These are phyloP conservation scores for Onychostruthus taczanowskii DNA, from an alignment of 2,113 vertebrate genomes.

Conservation along the genomic window DNA sequence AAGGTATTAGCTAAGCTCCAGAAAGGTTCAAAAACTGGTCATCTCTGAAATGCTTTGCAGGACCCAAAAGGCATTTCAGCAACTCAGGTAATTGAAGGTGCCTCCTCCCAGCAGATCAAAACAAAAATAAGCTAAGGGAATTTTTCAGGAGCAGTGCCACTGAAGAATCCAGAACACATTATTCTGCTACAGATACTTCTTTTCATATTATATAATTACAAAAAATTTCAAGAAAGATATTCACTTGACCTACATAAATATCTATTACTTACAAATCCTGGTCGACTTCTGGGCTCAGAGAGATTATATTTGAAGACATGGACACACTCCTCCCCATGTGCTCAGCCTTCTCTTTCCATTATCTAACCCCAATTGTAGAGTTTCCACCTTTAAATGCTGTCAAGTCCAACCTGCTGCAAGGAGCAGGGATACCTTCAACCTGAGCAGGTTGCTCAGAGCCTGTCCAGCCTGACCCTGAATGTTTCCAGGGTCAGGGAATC, in stretches of 20 bases:
- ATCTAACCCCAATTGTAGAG: neutral
- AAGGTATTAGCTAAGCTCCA: neutral
- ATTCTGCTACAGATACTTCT: neutral
- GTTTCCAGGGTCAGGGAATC: neutral
- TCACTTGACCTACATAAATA: neutral
- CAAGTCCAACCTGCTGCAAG: neutral
- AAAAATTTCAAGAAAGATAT: neutral
- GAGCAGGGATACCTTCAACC: neutral
- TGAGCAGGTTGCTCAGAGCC: neutral
- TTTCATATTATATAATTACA: neutral
- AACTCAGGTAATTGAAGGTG: neutral
- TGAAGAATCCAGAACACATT: neutral
- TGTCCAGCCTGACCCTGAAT: neutral
- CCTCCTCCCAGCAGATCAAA: neutral
- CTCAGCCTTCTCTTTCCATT: neutral
- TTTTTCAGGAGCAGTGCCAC: neutral
- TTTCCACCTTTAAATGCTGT: neutral
- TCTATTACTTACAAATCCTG: neutral
- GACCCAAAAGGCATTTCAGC: neutral
- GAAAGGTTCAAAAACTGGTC: neutral
- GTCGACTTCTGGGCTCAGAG: neutral
- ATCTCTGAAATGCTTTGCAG: neutral
- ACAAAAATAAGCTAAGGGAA: neutral
- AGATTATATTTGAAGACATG: neutral
- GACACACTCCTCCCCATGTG: neutral